Conservation (phyloP, 2,888 invertebrate species). For the Leucozona laternaria region DNA sequence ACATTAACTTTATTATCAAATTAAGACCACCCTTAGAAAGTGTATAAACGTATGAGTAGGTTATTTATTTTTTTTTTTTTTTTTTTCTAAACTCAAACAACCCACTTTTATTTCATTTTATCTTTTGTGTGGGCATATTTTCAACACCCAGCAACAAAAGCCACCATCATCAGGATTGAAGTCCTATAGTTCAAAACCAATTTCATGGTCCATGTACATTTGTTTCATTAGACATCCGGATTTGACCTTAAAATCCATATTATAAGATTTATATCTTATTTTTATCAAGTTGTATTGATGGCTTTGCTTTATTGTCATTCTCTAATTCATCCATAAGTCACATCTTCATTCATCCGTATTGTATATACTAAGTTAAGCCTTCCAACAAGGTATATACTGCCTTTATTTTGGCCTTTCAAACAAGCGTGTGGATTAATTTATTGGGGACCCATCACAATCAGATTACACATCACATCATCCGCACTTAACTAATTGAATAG, state of each 20-base stretch:
- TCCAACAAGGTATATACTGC: not conserved
- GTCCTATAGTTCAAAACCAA: not conserved
- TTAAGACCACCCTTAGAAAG: not conserved
- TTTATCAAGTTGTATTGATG: conserved; percentile 1
- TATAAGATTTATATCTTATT: not conserved
- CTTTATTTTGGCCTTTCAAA: not conserved
- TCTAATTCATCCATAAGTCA: conserved; percentile 4
- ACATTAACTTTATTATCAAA: not conserved
- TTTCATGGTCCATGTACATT: conserved; percentile 12
- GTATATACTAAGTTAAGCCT: not conserved
- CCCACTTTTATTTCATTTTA: no score
- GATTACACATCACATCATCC: conserved; percentile 4
- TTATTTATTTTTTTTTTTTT: not conserved
- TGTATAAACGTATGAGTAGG: no score
- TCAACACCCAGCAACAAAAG: not conserved
- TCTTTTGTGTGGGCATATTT: not conserved
- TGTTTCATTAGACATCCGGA: not conserved
- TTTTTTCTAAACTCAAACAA: not conserved
- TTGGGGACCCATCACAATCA: not conserved
- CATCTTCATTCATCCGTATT: not conserved
- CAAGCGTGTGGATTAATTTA: not conserved
- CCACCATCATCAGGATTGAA: not conserved
- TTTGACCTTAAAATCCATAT: not conserved
- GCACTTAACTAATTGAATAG: conserved; percentile 21
- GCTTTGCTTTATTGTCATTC: not conserved